Base-by-base conservation (phyloP, 2,797 vertebrate species). In the Aselliscus stoliczkanus region DNA sequence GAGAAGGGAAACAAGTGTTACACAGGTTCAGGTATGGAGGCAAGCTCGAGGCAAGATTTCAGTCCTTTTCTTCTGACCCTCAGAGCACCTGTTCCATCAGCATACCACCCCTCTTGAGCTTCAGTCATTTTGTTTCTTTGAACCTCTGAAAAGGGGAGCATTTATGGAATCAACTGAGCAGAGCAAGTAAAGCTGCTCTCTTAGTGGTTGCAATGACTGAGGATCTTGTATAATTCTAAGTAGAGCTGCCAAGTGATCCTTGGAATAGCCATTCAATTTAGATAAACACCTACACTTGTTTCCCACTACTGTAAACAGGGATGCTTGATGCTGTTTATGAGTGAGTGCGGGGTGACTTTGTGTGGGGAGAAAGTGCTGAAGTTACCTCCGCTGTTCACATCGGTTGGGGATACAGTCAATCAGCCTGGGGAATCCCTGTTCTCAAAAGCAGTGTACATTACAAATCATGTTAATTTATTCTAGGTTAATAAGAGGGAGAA, bases 391-490 rank as follows among this genome's bases (percentile, higher is more conserved):
- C 44, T 94, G 82, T 90, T 73, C 62, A 1, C 93, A 80, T 67
- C 64, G 69, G 70, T 97, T 98, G 37, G 64, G 56, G 52, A 83
- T 70, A 56, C 85, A 97, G 84, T 25, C 82, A 50, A 44, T 67
- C 91, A 79, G 73, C 21, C 56, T 89, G 31, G 31, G 54, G 81
- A 90, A 88, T 88, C 89, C 81, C 44, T 77, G 6, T 69, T 81
- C 29, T 76, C 69, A 72, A 69, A 92, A 94, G 90, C n/a, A 88
- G 11, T 76, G 56, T 44, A 54, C 87, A 80, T 93, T 92, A 86
- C 67, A 88, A n/a, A 76, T 69, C 17, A 4, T 95, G 85, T 79
- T 69, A 82, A 88, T 87, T 84, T 70, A 79, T 42, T 88, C 31
- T 31, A 56, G 60, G 84, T 37, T 79, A 62, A 56, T 10, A 29